A percentile compares a stretch with the other conserved stretches of the same genome.
These are phyloP conservation scores for Helicoverpa armigera DNA, from an alignment of 1,140 invertebrate species.

Conservation along the genomic window DNA sequence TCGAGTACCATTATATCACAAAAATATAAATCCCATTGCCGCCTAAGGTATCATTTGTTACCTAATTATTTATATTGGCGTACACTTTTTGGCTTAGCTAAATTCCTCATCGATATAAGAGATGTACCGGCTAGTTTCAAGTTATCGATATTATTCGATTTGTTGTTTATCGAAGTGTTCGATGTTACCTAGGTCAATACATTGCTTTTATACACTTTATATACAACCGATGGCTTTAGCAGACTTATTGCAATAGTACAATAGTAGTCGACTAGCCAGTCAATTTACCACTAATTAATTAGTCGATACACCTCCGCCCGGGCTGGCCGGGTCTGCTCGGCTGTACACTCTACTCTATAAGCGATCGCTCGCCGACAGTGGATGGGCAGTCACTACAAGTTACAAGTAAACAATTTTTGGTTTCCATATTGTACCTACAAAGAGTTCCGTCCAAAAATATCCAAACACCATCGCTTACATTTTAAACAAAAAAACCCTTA, in stretches of 20 bases:
- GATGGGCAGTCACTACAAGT: constrained; percentile 62
- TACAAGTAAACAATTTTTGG: constrained; percentile 76
- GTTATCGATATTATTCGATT: constrained; percentile 18
- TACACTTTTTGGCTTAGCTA: constrained; percentile 81
- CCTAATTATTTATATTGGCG: constrained; percentile 66
- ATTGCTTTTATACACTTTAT: constrained; percentile 37
- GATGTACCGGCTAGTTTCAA: constrained; percentile 29
- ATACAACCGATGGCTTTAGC: constrained; percentile 15
- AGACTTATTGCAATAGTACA: not conserved
- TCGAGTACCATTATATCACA: constrained; percentile 68
- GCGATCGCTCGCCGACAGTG: constrained; percentile 18
- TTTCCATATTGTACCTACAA: constrained; percentile 77
- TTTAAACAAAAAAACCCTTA: constrained; percentile 15
- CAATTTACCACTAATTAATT: constrained; percentile 31
- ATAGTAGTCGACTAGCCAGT: constrained; percentile 1
- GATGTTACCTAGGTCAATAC: not conserved
- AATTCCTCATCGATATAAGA: constrained; percentile 53
- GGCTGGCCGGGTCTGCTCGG: not conserved
- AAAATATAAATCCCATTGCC: constrained; percentile 66
- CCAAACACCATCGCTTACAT: constrained; percentile 30
- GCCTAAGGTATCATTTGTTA: constrained; percentile 53
- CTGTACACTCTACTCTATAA: not conserved
- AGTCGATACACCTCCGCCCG: constrained; percentile 16
- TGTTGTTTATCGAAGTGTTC: not conserved
- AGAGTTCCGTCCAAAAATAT: constrained; percentile 76